Conservation (phyloP, 2,113 vertebrate species). For the Hypocryptadius cinnamomeus region DNA sequence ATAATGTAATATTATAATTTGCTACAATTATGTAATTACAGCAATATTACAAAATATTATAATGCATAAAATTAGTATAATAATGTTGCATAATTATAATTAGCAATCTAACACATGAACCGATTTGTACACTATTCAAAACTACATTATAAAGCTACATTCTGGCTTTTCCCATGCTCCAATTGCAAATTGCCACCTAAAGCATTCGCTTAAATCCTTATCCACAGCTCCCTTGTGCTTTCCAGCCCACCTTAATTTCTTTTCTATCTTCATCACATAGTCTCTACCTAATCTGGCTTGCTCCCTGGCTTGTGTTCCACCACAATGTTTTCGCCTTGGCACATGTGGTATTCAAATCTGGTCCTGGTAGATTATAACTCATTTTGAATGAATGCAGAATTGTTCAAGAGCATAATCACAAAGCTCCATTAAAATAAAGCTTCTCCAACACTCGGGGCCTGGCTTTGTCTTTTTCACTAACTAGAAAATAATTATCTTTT, state of each 20-base stretch:
- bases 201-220: neutral
- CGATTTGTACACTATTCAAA: neutral
- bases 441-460: neutral
- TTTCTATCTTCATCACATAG: neutral
- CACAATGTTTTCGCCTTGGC: neutral
- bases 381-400: neutral
- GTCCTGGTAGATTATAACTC: neutral
- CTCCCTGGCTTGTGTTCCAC: neutral
- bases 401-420: neutral
- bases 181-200: neutral
- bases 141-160: neutral
- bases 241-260: neutral
- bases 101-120: neutral
- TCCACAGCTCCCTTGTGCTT: neutral
- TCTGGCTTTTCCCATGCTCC: neutral
- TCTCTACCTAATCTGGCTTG: neutral
- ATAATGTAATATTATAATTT: neutral
- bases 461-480: neutral
- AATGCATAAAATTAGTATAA: neutral
- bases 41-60: slow-evolving; percentile 8
- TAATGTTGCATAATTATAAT: slow-evolving; percentile 1
- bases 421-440: neutral
- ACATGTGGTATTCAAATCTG: neutral
- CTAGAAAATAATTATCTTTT: neutral
- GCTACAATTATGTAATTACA: slow-evolving; percentile 16